Percentiles rank a stretch among this genome's conserved stretches.
Evolutionary conservation across 2,113 vertebrate species (phyloP).

Genomic region (Cariama cristata): DNA sequence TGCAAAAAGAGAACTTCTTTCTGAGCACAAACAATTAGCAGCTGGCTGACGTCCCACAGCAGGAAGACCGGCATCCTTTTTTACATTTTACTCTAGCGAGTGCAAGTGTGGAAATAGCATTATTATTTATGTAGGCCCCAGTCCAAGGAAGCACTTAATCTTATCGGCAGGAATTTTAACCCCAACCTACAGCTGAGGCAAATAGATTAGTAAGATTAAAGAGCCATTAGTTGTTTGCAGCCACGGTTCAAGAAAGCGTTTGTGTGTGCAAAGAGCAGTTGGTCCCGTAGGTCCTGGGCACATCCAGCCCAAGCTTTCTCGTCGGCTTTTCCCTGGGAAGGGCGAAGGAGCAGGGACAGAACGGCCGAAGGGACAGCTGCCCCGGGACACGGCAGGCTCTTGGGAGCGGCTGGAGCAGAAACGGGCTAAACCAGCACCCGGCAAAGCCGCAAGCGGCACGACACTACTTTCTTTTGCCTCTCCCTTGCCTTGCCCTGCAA

Average conservation of each 20-base stretch:
- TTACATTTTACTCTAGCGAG: neutral
- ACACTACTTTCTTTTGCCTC: neutral
- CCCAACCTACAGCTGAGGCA: neutral
- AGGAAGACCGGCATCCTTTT: neutral
- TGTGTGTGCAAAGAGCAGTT: neutral
- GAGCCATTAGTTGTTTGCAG: neutral
- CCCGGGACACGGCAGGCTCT: neutral
- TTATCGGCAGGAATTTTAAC: slow-evolving; percentile 42
- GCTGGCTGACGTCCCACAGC: neutral
- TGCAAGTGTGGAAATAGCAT: neutral
- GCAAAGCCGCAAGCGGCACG: neutral
- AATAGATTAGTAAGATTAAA: slow-evolving; percentile 44
- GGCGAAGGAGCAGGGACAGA: neutral
- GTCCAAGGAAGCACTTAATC: slow-evolving; percentile 43
- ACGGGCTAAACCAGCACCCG: neutral
- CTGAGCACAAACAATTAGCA: slow-evolving; percentile 9
- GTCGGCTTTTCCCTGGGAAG: neutral
- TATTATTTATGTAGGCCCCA: neutral
- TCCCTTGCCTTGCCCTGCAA: neutral
- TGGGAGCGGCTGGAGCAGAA: neutral
- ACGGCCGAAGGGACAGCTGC: accelerated
- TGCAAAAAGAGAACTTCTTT: neutral
- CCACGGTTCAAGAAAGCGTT: neutral
- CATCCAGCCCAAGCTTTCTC: neutral
- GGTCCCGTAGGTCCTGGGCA: accelerated